Percentiles rank a stretch among this genome's conserved stretches.
These are phyloP conservation scores for Poeciliopsis infans DNA, from an alignment of 2,797 vertebrate species.

Conservation along the genomic window DNA sequence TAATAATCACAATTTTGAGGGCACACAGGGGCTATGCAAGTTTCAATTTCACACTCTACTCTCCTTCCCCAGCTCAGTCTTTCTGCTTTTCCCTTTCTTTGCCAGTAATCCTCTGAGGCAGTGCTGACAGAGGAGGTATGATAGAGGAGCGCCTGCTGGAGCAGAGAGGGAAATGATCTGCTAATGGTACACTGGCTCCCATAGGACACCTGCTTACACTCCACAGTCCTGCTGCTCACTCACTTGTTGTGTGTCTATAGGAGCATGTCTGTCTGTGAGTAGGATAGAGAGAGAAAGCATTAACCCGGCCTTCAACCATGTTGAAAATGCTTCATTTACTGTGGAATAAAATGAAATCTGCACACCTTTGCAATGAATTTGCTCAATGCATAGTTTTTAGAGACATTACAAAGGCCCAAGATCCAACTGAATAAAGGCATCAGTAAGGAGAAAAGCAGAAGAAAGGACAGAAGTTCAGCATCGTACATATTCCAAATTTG, in stretches of 20 bases:
- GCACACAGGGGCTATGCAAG: conserved; percentile 69
- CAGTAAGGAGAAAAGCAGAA: background rate
- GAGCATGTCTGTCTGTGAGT: conserved; percentile 19
- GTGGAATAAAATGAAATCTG: background rate
- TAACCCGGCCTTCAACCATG: conserved; percentile 19
- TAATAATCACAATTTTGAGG: conserved; percentile 75
- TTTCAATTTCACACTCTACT: conserved; percentile 77
- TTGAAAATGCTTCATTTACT: background rate
- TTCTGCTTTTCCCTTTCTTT: conserved; percentile 42
- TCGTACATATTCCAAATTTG: background rate
- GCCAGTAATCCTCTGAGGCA: conserved; percentile 70
- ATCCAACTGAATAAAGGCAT: background rate
- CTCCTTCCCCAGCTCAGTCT: conserved; percentile 51
- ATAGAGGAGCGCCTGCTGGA: conserved; percentile 73
- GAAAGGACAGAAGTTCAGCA: background rate
- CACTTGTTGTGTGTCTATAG: conserved; percentile 29
- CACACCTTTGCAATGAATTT: background rate
- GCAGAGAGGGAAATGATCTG: conserved; percentile 78
- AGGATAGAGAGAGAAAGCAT: background rate
- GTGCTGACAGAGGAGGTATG: conserved; percentile 76
- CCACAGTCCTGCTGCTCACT: conserved; percentile 70
- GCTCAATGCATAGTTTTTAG: background rate
- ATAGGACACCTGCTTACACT: conserved; percentile 76
- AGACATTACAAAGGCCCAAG: background rate
- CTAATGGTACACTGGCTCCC: conserved; percentile 79